These are phyloP conservation scores for Lithophane socia DNA, from an alignment of 2,888 invertebrate genomes.

Conservation along the genomic window DNA sequence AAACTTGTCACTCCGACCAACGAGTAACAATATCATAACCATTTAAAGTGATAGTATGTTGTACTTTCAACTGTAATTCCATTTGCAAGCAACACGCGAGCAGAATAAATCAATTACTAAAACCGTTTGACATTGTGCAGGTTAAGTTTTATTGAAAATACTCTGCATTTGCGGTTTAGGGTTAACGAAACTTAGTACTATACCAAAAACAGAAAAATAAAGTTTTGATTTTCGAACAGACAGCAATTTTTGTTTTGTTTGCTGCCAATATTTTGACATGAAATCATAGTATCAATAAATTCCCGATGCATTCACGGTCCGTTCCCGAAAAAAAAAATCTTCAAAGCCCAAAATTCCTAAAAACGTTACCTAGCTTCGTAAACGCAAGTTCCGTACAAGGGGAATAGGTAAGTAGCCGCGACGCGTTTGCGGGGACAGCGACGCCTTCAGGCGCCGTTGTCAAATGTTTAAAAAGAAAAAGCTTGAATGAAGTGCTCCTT, in stretches of 20 bases:
- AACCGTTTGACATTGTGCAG: constrained; percentile 50
- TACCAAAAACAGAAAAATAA: background rate
- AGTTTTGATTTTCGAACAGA: background rate
- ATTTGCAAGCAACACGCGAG: constrained; percentile 68
- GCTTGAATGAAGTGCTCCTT: constrained; percentile 52
- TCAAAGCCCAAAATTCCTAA: constrained; percentile 32
- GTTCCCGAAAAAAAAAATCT: constrained; percentile 25
- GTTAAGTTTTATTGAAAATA: constrained; percentile 55
- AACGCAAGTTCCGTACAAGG: constrained; percentile 69
- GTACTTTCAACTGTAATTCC: constrained; percentile 61
- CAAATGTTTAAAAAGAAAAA: constrained; percentile 74
- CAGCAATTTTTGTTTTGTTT: background rate
- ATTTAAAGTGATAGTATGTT: constrained; percentile 58
- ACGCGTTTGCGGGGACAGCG: constrained; percentile 70
- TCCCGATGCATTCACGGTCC: background rate
- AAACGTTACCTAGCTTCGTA: constrained; percentile 60
- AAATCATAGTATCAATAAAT: constrained; percentile 26
- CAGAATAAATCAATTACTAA: constrained; percentile 67
- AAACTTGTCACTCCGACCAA: constrained; percentile 37
- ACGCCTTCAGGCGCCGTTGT: constrained; percentile 74
- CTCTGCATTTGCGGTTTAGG: constrained; percentile 11
- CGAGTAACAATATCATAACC: constrained; percentile 56
- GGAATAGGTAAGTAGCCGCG: constrained; percentile 79
- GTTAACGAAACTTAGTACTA: background rate
- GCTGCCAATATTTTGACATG: background rate